A percentile compares a stretch with the other conserved stretches of the same genome.
Conservation (phyloP, 2,113 vertebrate species). For the Capreolus pygargus region DNA sequence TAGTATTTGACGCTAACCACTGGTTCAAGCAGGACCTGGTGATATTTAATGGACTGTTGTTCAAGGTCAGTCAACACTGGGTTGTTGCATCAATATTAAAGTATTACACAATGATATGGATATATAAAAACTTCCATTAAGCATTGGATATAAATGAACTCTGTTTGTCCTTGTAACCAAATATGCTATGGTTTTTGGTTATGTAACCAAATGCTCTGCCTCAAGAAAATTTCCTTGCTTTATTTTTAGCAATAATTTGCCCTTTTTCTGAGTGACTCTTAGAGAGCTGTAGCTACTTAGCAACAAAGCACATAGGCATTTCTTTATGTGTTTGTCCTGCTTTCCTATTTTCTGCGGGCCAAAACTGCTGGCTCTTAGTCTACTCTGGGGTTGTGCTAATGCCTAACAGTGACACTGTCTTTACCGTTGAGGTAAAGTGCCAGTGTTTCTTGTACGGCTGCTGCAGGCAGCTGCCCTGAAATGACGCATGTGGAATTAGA, state of each 20-base stretch:
- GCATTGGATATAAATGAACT: not conserved
- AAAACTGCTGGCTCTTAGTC: not conserved
- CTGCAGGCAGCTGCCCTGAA: not conserved
- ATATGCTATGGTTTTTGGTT: not conserved
- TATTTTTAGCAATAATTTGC: not conserved
- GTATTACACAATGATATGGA: not conserved
- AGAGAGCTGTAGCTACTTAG: not conserved
- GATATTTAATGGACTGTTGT: constrained; percentile 26
- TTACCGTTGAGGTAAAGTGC: not conserved
- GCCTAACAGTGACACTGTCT: not conserved
- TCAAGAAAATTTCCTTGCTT: not conserved
- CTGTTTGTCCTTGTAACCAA: not conserved
- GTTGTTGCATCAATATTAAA: not conserved
- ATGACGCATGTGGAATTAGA: not conserved
- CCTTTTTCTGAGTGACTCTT: not conserved
- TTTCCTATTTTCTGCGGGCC: not conserved
- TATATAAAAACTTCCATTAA: constrained; percentile 11
- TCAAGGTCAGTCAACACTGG: constrained; percentile 23
- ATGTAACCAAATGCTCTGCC: not conserved
- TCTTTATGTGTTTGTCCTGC: not conserved
- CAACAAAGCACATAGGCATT: not conserved
- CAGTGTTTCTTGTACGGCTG: not conserved
- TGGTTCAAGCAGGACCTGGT: not conserved
- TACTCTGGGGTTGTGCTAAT: not conserved
- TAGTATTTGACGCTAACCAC: not conserved